phyloP scores from a whole-genome alignment of 2,888 invertebrate genomes.

The Dermolepida albohirtum region DNA sequence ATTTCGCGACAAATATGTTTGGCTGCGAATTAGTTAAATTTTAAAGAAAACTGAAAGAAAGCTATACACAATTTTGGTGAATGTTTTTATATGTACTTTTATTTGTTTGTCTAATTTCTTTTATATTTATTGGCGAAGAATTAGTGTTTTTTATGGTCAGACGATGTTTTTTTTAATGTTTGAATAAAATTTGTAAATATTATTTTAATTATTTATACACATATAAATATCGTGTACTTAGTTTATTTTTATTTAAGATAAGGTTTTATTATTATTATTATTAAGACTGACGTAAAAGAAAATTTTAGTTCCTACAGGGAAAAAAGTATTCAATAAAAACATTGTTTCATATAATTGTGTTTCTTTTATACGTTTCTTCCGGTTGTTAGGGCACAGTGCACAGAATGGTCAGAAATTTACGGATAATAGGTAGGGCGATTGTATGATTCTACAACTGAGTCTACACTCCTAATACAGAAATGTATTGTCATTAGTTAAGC shows the following conservation, averaged over 20 bases:
- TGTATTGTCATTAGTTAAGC: no score
- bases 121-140: slow-evolving; percentile 5
- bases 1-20: slow-evolving; percentile 23
- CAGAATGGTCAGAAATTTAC: no score
- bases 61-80: slow-evolving; percentile 24
- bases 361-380: slow-evolving; percentile 18
- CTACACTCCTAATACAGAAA: no score
- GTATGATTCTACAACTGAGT: no score
- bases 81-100: slow-evolving; percentile 16
- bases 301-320: slow-evolving; percentile 65
- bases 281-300: slow-evolving; percentile 64
- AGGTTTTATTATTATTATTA: slow-evolving; percentile 58
- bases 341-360: slow-evolving; percentile 35
- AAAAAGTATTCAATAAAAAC: slow-evolving; percentile 62
- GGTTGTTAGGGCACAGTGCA: no score
- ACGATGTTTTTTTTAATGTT: slow-evolving; percentile 49
- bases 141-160: slow-evolving; percentile 42
- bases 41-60: slow-evolving; percentile 32
- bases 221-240: slow-evolving; percentile 50
- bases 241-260: slow-evolving; percentile 51
- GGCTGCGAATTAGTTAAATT: slow-evolving; percentile 29
- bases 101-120: slow-evolving; percentile 8
- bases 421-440: no score
- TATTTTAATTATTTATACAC: slow-evolving; percentile 50
- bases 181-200: slow-evolving; percentile 44